A percentile compares a stretch with the other conserved stretches of the same genome.
Conservation (phyloP, 2,888 invertebrate genomes). For the Drosophila paramelanica region DNA sequence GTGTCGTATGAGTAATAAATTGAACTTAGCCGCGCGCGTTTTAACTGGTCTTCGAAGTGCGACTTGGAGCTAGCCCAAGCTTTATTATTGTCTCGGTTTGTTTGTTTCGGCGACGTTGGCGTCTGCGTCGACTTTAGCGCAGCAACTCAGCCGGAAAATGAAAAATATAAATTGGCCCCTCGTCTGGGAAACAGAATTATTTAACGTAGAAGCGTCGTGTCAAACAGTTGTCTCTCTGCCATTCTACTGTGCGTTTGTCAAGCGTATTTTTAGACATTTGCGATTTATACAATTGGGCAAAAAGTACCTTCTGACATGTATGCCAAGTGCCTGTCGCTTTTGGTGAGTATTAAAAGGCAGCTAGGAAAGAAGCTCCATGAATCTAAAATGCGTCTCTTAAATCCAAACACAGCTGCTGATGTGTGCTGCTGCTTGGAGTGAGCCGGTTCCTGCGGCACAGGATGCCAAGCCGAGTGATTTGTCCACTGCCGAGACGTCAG, state of each 20-base stretch:
- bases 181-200: conserved; percentile 80
- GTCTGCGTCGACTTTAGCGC: conserved; percentile 56
- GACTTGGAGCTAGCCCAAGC: conserved; percentile 52
- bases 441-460: conserved; percentile 23
- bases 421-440: conserved; percentile 34
- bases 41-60: conserved; percentile 57
- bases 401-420: conserved; percentile 38
- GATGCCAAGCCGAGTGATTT: conserved; percentile 62
- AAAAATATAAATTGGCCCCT: conserved; percentile 83
- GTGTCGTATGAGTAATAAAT: conserved; percentile 77
- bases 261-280: conserved; percentile 15
- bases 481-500: conserved; percentile 80
- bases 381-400: conserved; percentile 3
- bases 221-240: conserved; percentile 60
- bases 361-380: conserved; percentile 3
- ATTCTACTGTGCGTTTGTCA: conserved; percentile 18
- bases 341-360: conserved; percentile 38
- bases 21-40: conserved; percentile 32
- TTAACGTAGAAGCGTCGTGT: conserved; percentile 69
- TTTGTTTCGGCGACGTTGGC: conserved; percentile 53
- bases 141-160: conserved; percentile 83
- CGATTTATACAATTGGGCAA: conserved; percentile 14
- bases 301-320: conserved; percentile 20
- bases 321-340: conserved; percentile 37
- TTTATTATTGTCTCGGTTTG: conserved; percentile 69